Base-by-base conservation (phyloP, 2,888 invertebrate species). In the Autographa pulchrina region DNA sequence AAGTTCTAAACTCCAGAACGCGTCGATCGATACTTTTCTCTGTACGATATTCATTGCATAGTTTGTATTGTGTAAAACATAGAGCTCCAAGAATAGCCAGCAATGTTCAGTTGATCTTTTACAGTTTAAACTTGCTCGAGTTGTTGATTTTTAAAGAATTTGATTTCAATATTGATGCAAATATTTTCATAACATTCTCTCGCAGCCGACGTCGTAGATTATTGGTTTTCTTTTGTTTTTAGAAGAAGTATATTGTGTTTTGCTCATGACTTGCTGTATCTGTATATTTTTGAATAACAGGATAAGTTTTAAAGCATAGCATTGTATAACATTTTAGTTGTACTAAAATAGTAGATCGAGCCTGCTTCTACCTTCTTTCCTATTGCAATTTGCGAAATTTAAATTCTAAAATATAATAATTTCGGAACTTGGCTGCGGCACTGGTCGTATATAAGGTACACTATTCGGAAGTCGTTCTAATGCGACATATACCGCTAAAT, bases 401-500 rank as follows among this genome's bases (percentile, higher is more conserved):
- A 25, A 25, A 25, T 25, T 25, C 25, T 25, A 25, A 25, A 25
- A 25, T 25, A 25, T 25, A 25, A 25, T 25, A 25, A 25, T 25
- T 25, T 25, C 25, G 25, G 25, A 25, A 25, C 25, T 25, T 25
- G 25, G 25, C 25, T 25, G 25, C 25, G 3, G 25, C 3, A 25
- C 25, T 64, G 52, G 60, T 59, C 63, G 3, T 35, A 68, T 61
- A 43, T 14, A 71, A 77, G 14, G 18, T 41, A 78, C 82, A 86
- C 84, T 90, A 92, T 92, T 89, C 86, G 86, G 86, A 87, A 88
- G 86, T 86, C 83, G 84, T 89, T 87, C 80, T 84, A 88, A 89
- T 85, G 88, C 85, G 89, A 86, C 89, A 87, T 87, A 86, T 86
- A 88, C 89, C 88, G 85, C 88, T 87, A 83, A 94, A 93, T 93